Evolutionary conservation across 2,113 vertebrate genomes (phyloP), one percentile per base, ranked within the genome.

Genomic region (Puffinus mauretanicus): DNA sequence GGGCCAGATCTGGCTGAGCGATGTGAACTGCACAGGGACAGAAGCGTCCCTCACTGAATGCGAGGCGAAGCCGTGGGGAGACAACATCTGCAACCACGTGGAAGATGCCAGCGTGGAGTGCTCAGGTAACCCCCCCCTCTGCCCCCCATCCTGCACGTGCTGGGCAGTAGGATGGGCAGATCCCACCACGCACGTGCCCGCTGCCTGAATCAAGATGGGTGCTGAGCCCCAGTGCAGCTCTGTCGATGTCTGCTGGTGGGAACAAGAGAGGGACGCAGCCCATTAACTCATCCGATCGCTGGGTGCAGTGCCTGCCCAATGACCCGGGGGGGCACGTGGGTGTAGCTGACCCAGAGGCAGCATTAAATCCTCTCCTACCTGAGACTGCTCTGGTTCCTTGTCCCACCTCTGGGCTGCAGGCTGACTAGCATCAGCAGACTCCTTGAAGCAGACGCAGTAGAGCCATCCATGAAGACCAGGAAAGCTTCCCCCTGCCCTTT

Each of bases 61-160:
- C n/a, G n/a, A n/a, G n/a, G 86, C 94, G 2, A 75, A 47, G 0
- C 69, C 47, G 0, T 97, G 96, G 96, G 78, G 94, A 15, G 83
- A 94, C 24, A 95, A 95, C 90, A 62, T 62, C 84, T 97, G 96
- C 2, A 95, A 95, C 18, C 97, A 98, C 5, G 90, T 94, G 0
- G 66, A 97, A n/a, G 96, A 97, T 3, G 96, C 97, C 24, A 64
- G 97, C 0, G 96, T 69, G 71, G 27, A 95, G 81, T 97, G 97
- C 82, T 93, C 97, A 77, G 96, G 96, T 97, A 87, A 77, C 55
- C 11, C 27, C n/a, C 13, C 5, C 4, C 18, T 46, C 24, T 7
- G 1, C 26, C 10, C 26, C 15, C 30, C 24, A 14, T 16, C 19
- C 18, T 22, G 14, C 8, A 4, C 1, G 0, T 47, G 9, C 20